phyloP scores from a whole-genome alignment of 2,113 vertebrate genomes.

The Zonotrichia leucophrys region DNA sequence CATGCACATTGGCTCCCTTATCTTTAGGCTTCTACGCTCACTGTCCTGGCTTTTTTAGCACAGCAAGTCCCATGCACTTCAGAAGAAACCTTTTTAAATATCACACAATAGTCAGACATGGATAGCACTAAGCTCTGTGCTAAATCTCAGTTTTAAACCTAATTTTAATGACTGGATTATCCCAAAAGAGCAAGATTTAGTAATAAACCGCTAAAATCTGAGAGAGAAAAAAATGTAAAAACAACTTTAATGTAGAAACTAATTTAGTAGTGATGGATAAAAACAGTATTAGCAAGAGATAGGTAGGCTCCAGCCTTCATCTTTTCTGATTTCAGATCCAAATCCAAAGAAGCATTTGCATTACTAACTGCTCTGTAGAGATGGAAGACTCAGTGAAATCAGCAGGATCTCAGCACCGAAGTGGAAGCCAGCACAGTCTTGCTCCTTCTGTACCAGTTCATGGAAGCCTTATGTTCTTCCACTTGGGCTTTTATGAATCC shows the following conservation, averaged over 20 bases:
- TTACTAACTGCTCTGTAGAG: neutral
- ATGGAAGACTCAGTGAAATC: neutral
- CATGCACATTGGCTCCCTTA: neutral
- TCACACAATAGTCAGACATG: neutral
- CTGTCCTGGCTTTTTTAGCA: neutral
- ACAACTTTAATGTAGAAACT: constrained; percentile 19
- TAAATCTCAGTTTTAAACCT: neutral
- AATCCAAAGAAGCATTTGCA: neutral
- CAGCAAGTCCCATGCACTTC: neutral
- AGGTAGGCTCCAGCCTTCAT: constrained; percentile 11
- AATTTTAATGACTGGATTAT: constrained; percentile 29
- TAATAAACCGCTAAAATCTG: constrained; percentile 17
- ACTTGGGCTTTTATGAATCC: neutral
- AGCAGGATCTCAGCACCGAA: neutral
- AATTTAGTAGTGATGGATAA: neutral
- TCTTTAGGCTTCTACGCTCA: neutral
- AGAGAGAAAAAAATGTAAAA: neutral
- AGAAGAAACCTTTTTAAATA: constrained; percentile 21
- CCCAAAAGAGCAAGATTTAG: neutral
- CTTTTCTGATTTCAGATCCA: constrained; percentile 11
- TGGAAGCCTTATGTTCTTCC: neutral
- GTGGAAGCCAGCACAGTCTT: neutral
- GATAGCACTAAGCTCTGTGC: neutral
- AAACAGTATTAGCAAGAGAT: neutral
- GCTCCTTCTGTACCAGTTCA: neutral